Percentiles rank a stretch among this genome's conserved stretches.
phyloP scores from a whole-genome alignment of 1,140 invertebrate genomes.

The Drosophila pseudoobscura region DNA sequence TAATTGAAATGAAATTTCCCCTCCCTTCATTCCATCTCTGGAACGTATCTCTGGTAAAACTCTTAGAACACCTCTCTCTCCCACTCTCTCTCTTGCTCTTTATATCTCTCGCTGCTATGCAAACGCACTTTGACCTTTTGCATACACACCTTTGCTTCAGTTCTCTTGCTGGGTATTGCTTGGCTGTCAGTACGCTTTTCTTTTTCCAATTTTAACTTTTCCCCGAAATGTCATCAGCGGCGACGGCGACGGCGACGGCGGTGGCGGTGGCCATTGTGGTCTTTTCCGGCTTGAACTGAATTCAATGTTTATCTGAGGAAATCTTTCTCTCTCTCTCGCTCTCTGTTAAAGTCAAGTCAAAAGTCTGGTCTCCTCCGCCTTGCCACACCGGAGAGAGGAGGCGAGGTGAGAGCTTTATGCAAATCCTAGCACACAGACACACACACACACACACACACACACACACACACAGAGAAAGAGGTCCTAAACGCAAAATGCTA shows the following conservation, averaged over 20 bases:
- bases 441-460: background rate
- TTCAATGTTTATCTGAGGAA: slow-evolving; percentile 62
- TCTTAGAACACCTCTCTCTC: slow-evolving; percentile 2
- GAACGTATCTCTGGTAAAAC: background rate
- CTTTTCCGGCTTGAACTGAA: slow-evolving; percentile 1
- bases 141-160: too few relatives aligned
- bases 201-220: slow-evolving; percentile 14
- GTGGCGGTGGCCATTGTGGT: too few relatives aligned
- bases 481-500: slow-evolving; percentile 75
- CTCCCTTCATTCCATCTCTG: too few relatives aligned
- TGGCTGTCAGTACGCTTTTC: slow-evolving; percentile 2
- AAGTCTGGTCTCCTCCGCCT: too few relatives aligned
- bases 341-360: slow-evolving; percentile 51
- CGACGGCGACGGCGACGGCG: too few relatives aligned
- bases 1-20: too few relatives aligned
- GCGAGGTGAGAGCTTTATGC: slow-evolving; percentile 70
- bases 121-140: slow-evolving; percentile 58
- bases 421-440: slow-evolving; percentile 55
- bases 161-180: background rate
- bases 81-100: too few relatives aligned
- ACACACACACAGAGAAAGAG: slow-evolving; percentile 14
- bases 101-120: background rate
- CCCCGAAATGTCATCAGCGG: slow-evolving; percentile 21
- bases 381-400: slow-evolving; percentile 32
- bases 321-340: background rate